These are phyloP conservation scores for Alca torda DNA, from an alignment of 2,797 vertebrate species.

Conservation along the genomic window DNA sequence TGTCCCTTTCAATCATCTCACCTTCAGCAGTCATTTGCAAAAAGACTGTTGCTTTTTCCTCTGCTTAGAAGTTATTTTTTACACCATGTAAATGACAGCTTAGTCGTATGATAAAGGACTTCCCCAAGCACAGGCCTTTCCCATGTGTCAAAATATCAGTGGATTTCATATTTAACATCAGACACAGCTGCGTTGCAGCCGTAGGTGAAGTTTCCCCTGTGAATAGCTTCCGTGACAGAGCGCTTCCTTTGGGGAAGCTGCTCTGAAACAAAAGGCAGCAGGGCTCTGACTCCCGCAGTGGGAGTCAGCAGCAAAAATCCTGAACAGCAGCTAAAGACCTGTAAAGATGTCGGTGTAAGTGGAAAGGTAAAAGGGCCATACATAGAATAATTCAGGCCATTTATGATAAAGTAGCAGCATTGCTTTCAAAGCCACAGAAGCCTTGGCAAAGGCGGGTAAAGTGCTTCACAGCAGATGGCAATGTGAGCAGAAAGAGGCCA, in stretches of 20 bases:
- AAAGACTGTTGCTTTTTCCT: background rate
- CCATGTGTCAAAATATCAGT: constrained; percentile 12
- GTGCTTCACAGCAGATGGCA: background rate
- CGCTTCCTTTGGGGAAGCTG: background rate
- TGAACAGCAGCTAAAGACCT: background rate
- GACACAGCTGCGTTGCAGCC: background rate
- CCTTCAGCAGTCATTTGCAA: constrained; percentile 5
- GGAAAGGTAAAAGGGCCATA: background rate
- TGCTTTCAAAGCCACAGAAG: background rate
- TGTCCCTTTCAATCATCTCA: background rate
- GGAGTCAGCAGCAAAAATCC: background rate
- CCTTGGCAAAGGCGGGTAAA: background rate
- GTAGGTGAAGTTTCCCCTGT: background rate
- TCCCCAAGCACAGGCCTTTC: constrained; percentile 7
- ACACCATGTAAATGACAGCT: constrained; percentile 6
- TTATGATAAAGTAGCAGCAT: background rate
- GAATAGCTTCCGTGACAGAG: background rate
- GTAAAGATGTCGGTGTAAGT: background rate
- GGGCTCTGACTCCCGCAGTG: background rate
- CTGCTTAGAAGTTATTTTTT: constrained; percentile 14
- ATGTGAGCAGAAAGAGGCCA: background rate
- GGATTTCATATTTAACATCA: constrained; percentile 1
- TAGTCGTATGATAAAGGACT: constrained; percentile 30
- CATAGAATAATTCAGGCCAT: background rate
- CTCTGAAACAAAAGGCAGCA: background rate